phyloP scores from a whole-genome alignment of 2,113 vertebrate genomes.

The Sinocyclocheilus anshuiensis region DNA sequence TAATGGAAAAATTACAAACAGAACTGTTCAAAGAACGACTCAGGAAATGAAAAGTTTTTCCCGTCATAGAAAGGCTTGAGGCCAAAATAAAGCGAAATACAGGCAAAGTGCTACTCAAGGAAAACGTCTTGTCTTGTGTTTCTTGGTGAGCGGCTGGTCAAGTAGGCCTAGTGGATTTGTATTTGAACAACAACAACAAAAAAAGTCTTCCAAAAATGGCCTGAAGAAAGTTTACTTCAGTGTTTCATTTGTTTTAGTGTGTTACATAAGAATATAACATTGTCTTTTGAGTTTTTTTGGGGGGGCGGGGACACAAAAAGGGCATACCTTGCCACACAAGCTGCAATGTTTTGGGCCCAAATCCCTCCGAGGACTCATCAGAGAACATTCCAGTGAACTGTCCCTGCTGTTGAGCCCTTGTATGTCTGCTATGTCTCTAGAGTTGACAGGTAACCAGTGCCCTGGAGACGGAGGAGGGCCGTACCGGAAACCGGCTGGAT shows the following conservation, averaged over 20 bases:
- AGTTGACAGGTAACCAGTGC: constrained; percentile 37
- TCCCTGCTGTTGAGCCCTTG: constrained; percentile 47
- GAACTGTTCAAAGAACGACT: not conserved
- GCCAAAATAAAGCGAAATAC: not conserved
- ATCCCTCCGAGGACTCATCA: constrained; percentile 32
- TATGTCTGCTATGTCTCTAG: constrained; percentile 44
- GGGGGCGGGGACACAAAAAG: not conserved
- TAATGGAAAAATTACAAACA: constrained; percentile 46
- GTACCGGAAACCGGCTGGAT: constrained; percentile 18
- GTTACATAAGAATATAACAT: not conserved
- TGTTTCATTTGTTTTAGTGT: not conserved
- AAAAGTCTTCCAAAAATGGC: not conserved
- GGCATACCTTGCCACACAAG: constrained; percentile 66
- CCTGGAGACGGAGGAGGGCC: not conserved
- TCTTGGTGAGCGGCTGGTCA: not conserved
- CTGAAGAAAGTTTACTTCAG: not conserved
- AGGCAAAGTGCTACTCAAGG: not conserved
- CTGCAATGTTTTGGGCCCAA: constrained; percentile 57
- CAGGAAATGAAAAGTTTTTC: not conserved
- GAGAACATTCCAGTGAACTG: constrained; percentile 39
- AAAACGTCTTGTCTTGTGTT: not conserved
- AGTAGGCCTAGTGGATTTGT: not conserved
- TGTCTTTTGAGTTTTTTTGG: not conserved
- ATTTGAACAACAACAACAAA: not conserved
- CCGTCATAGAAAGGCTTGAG: not conserved